Percentiles rank a stretch among this genome's conserved stretches.
Evolutionary conservation across 2,113 vertebrate species (phyloP).

Genomic region (Glareola pratincola): DNA sequence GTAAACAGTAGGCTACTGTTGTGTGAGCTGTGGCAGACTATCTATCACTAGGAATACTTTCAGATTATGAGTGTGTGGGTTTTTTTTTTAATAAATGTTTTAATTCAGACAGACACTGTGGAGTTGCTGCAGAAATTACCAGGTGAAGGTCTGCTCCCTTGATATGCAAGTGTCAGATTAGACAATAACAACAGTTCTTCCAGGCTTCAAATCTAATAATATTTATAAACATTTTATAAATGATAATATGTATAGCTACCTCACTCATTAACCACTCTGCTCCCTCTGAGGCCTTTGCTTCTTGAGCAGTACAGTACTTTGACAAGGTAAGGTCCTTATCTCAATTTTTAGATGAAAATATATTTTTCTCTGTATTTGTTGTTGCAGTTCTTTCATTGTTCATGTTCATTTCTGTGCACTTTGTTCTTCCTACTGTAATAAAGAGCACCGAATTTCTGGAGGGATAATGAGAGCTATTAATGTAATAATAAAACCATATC

Average conservation of each 20-base stretch:
- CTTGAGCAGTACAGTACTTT: not conserved
- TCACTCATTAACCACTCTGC: not conserved
- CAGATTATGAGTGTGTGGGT: not conserved
- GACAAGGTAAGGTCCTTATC: not conserved
- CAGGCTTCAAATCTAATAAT: not conserved
- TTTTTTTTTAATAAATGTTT: not conserved
- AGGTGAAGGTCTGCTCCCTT: not conserved
- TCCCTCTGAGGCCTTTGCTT: not conserved
- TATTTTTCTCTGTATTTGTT: not conserved
- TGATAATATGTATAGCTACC: not conserved
- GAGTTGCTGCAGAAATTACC: not conserved
- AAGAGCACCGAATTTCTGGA: not conserved
- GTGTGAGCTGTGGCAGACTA: not conserved
- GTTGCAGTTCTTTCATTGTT: not conserved
- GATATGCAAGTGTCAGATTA: not conserved
- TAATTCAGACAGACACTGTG: not conserved
- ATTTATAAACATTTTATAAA: not conserved
- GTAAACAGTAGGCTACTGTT: not conserved
- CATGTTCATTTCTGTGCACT: not conserved
- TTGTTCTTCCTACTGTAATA: not conserved
- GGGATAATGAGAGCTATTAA: not conserved
- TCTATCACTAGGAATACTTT: not conserved
- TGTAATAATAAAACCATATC: not conserved
- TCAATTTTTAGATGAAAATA: not conserved
- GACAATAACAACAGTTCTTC: not conserved